Evolutionary conservation across 2,113 vertebrate genomes (phyloP).

Genomic region (Calcarius ornatus): DNA sequence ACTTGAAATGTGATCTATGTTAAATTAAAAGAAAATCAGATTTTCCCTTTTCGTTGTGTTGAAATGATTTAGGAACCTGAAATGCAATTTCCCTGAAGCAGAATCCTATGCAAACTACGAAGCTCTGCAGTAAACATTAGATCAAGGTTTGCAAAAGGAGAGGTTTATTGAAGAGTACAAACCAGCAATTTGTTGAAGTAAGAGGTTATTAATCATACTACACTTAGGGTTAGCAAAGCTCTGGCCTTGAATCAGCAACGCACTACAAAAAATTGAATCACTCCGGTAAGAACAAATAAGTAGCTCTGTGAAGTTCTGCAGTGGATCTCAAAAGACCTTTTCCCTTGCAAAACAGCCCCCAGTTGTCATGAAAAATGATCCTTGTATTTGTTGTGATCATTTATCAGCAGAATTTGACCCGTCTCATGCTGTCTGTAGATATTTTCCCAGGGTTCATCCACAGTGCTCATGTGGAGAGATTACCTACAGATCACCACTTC

Average conservation of each 20-base stretch:
- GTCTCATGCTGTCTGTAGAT: background rate
- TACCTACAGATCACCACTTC: background rate
- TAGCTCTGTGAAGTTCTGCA: background rate
- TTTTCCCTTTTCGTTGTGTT: conserved; percentile 40
- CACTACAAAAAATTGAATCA: conserved; percentile 57
- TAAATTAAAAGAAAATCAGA: conserved; percentile 66
- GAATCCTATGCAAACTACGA: conserved; percentile 40
- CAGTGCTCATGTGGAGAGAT: background rate
- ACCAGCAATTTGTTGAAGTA: conserved; percentile 32
- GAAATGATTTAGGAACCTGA: conserved; percentile 46
- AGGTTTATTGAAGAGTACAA: conserved; percentile 30
- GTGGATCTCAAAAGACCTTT: conserved; percentile 14
- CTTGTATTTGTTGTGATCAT: background rate
- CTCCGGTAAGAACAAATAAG: background rate
- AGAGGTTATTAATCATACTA: conserved; percentile 59
- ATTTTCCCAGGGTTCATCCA: background rate
- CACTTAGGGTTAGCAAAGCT: conserved; percentile 44
- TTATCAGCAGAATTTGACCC: background rate
- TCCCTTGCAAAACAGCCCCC: background rate
- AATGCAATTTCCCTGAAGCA: conserved; percentile 24
- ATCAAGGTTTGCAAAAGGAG: conserved; percentile 18
- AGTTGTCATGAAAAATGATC: background rate
- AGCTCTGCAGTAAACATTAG: conserved; percentile 17
- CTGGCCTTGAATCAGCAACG: conserved; percentile 30
- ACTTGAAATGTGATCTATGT: conserved; percentile 65